Percentiles rank a stretch among this genome's conserved stretches.
These are phyloP conservation scores for Aphelenchoides besseyi DNA, from an alignment of 1,140 invertebrate species.

Conservation along the genomic window DNA sequence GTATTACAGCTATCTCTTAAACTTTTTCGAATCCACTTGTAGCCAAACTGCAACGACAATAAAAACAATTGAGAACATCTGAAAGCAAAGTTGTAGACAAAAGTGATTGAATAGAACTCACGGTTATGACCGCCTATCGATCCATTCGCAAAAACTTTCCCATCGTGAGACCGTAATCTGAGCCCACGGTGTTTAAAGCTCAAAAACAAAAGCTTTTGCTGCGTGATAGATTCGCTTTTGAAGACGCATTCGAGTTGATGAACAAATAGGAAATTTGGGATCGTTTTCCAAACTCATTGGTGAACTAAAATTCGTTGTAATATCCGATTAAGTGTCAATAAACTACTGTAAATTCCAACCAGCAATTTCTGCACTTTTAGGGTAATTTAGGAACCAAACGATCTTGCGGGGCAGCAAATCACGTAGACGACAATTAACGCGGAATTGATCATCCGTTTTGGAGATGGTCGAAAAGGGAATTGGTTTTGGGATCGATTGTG, in stretches of 20 bases:
- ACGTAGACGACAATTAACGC: too few relatives aligned
- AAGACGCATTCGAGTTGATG: constrained; percentile 15
- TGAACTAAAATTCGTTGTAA: too few relatives aligned
- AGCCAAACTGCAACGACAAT: not conserved
- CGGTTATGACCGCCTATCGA: not conserved
- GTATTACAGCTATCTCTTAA: too few relatives aligned
- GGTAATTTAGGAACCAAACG: too few relatives aligned
- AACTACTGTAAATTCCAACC: too few relatives aligned
- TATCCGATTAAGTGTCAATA: too few relatives aligned
- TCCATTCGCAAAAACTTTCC: not conserved
- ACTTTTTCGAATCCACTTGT: too few relatives aligned
- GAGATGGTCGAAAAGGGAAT: too few relatives aligned
- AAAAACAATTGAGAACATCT: not conserved
- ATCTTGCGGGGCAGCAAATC: too few relatives aligned
- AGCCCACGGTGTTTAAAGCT: not conserved
- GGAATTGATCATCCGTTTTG: too few relatives aligned
- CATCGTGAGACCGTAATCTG: not conserved
- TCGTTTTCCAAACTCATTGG: constrained; percentile 3
- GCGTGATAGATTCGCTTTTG: not conserved
- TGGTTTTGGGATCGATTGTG: too few relatives aligned
- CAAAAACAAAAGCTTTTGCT: not conserved
- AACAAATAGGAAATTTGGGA: not conserved
- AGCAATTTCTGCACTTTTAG: too few relatives aligned
- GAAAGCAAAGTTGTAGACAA: not conserved
- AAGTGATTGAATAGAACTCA: not conserved